Base-by-base conservation (phyloP, 2,113 vertebrate genomes). In the Pavo muticus region DNA sequence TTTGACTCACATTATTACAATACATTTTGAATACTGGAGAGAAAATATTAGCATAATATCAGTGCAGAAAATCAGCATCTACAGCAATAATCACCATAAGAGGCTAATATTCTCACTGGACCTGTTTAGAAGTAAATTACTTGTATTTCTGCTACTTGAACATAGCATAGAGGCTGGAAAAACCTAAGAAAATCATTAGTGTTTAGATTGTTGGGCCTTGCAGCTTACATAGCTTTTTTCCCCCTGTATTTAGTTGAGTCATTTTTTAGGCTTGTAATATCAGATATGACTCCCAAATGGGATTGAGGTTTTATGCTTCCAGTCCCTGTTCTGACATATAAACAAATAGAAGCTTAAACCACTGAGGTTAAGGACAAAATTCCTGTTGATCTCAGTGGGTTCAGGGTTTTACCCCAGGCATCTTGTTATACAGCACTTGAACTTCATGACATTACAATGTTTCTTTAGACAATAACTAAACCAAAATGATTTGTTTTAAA, bases 401-500 rank as follows among this genome's bases (percentile, higher is more conserved):
- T 84, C 71, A 91, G 72, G 78, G 70, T 93, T 94, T 91, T 17
- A 83, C 14, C 13, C 9, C 32, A 59, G 45, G 14, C 71, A 50
- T 77, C 60, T 7, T 79, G 9, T 19, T 32, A 79, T 37, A 70
- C 18, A 88, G 50, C 11, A 50, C 48, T 79, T 84, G 24, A 23
- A 19, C 25, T 54, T 83, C 50, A 45, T 40, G 75, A 47, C 6
- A 32, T 29, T 44, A 45, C n/a, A 6, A 8, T 3, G 2, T 63
- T 91, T 73, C 35, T 45, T 82, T 70, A 89, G 63, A 84, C 61
- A 84, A 29, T 48, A 60, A 87, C 19, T 67, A 70, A 90, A 94
- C 10, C 32, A 85, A 92, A 89, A 10, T 44, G 1, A 59, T 23
- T 18, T 67, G 35, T 32, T 94, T 83, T 60, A 80, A 89, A 89